Percentiles rank a stretch among this genome's conserved stretches.
These are phyloP conservation scores for Rhinopomastus cyanomelas DNA, from an alignment of 2,113 vertebrate species.

Conservation along the genomic window DNA sequence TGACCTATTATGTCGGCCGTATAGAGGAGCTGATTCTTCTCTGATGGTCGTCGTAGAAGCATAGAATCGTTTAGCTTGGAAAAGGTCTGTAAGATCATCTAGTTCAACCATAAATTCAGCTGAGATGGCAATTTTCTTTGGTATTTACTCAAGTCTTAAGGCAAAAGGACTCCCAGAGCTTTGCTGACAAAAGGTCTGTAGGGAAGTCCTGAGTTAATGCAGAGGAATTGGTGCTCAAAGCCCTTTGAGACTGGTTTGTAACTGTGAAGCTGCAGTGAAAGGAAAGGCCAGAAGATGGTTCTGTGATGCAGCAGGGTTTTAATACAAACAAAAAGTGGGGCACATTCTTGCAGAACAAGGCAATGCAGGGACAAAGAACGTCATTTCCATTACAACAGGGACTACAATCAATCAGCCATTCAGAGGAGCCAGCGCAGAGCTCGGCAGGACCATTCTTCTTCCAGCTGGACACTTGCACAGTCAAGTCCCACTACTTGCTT, in stretches of 20 bases:
- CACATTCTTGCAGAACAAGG: neutral
- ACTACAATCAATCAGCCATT: neutral
- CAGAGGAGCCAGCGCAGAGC: neutral
- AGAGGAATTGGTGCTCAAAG: too few relatives aligned
- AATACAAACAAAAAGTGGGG: slow-evolving; percentile 33
- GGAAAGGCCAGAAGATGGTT: neutral
- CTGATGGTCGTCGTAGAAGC: neutral
- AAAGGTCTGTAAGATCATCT: too few relatives aligned
- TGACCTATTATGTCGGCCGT: neutral
- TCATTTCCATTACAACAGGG: neutral
- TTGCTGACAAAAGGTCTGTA: too few relatives aligned
- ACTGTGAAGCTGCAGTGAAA: neutral
- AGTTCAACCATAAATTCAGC: too few relatives aligned
- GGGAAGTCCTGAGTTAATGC: too few relatives aligned
- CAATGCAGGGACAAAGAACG: neutral
- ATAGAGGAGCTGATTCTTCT: neutral
- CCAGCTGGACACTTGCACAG: neutral
- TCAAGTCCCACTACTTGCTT: neutral
- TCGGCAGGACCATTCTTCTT: neutral
- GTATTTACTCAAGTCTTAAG: too few relatives aligned
- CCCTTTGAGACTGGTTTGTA: neutral
- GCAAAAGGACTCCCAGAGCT: too few relatives aligned
- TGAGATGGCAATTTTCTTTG: too few relatives aligned
- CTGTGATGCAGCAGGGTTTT: slow-evolving; percentile 53
- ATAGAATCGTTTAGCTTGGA: too few relatives aligned